A percentile compares a stretch with the other conserved stretches of the same genome.
These are phyloP conservation scores for Drosophila kurseongensis DNA, from an alignment of 1,140 invertebrate species.

Conservation along the genomic window DNA sequence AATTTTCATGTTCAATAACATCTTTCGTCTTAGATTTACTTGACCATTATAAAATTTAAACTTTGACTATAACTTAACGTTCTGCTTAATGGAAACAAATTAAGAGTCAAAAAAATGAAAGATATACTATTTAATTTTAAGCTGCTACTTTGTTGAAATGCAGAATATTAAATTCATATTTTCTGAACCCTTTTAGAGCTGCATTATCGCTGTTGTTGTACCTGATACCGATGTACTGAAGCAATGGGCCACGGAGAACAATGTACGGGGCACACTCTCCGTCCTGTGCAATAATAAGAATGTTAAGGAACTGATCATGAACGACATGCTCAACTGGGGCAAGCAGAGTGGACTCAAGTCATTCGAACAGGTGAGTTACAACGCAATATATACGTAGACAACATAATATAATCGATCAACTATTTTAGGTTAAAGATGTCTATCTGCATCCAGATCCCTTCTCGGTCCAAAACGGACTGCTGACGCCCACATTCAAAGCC, in stretches of 20 bases:
- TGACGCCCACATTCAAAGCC: conserved; percentile 98
- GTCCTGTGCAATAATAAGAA: conserved; percentile 94
- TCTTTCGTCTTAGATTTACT: no score
- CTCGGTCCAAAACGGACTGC: conserved; percentile 97
- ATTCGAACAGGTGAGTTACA: conserved; percentile 94
- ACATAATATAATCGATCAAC: neutral
- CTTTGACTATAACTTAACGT: no score
- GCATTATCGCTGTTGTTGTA: conserved; percentile 96
- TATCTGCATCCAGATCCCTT: conserved; percentile 97
- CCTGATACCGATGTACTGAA: conserved; percentile 97
- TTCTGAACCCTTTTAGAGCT: conserved; percentile 88
- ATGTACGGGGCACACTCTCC: conserved; percentile 93
- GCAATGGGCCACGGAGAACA: conserved; percentile 94
- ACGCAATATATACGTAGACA: neutral
- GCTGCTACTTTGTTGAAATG: no score
- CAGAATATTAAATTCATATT: neutral
- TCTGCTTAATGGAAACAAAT: no score
- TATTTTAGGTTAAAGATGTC: conserved; percentile 95
- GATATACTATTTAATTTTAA: no score
- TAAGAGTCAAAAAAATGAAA: no score
- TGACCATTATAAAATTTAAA: no score
- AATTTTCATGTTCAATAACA: no score
- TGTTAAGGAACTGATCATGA: conserved; percentile 95
- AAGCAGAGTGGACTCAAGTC: conserved; percentile 96
- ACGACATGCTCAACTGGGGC: conserved; percentile 94